Percentiles rank a stretch among this genome's conserved stretches.
Conservation (phyloP, 1,140 invertebrate genomes). For the Tyrophagus putrescentiae region DNA sequence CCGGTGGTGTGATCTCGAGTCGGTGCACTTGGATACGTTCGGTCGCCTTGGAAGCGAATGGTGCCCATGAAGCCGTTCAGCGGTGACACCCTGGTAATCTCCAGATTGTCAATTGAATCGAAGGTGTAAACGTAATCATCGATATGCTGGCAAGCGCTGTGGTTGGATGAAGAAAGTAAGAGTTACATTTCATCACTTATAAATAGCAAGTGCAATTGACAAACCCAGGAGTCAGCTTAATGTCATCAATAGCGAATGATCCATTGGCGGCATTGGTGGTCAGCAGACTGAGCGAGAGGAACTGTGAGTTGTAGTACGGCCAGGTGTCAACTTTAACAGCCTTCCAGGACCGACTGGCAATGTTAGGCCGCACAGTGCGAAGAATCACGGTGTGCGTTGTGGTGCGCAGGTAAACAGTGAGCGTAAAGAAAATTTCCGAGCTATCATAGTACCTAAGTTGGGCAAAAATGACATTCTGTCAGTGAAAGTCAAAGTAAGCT, state of each 20-base stretch:
- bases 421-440: background rate
- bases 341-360: background rate
- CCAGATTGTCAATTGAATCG: conserved; percentile 10
- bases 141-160: background rate
- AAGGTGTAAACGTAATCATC: conserved; percentile 8
- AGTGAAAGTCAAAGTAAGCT: no score
- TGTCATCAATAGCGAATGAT: conserved; percentile 9
- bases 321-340: background rate
- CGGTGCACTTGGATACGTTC: conserved; percentile 3
- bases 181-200: no score
- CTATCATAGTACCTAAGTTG: background rate
- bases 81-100: background rate
- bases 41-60: background rate
- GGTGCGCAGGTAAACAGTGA: background rate
- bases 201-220: no score
- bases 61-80: conserved; percentile 9
- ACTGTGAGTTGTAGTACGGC: background rate
- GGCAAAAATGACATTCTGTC: no score
- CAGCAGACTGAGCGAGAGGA: background rate
- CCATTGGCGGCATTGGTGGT: background rate
- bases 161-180: no score
- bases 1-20: conserved; percentile 10
- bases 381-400: background rate
- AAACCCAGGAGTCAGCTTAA: background rate
- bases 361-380: background rate